A percentile compares a stretch with the other conserved stretches of the same genome.
Evolutionary conservation across 1,140 invertebrate species (phyloP).

Genomic region (Lepidurus arcticus): DNA sequence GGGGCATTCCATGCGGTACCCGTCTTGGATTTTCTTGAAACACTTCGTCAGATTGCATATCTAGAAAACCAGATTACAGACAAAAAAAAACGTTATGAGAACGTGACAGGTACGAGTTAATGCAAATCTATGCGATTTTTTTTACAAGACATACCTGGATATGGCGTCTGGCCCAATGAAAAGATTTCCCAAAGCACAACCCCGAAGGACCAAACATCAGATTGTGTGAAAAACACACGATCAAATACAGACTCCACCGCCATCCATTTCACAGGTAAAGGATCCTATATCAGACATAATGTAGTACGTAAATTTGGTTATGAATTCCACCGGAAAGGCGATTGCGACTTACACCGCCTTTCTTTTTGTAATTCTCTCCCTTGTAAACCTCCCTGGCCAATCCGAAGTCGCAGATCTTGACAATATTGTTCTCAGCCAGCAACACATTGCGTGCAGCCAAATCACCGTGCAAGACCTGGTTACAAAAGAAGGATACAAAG

Average conservation of each 20-base stretch:
- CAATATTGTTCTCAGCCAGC: constrained; percentile 78
- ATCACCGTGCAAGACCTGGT: constrained; percentile 84
- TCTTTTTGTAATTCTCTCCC: constrained; percentile 86
- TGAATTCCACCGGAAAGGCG: neutral
- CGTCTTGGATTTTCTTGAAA: constrained; percentile 65
- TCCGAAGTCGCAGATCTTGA: constrained; percentile 96
- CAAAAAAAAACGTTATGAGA: neutral
- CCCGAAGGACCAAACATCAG: constrained; percentile 49
- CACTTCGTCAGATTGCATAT: constrained; percentile 62
- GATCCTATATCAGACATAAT: constrained; percentile 44
- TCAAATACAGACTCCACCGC: constrained; percentile 46
- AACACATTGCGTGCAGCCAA: constrained; percentile 92
- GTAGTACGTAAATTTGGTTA: constrained; percentile 22
- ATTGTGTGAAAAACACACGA: constrained; percentile 45
- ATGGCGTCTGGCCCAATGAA: constrained; percentile 44
- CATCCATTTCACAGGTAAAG: constrained; percentile 54
- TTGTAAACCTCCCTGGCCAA: constrained; percentile 89
- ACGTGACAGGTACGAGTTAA: constrained; percentile 39
- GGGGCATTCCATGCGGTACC: constrained; percentile 81
- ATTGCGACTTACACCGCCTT: constrained; percentile 63
- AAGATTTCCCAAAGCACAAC: constrained; percentile 50
- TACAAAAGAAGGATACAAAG: constrained; percentile 41
- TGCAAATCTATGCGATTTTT: constrained; percentile 20
- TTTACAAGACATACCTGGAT: constrained; percentile 38
- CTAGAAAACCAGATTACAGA: constrained; percentile 36